Evolutionary conservation across 2,113 vertebrate species (phyloP).

Genomic region (Rhodinocichla rosea): DNA sequence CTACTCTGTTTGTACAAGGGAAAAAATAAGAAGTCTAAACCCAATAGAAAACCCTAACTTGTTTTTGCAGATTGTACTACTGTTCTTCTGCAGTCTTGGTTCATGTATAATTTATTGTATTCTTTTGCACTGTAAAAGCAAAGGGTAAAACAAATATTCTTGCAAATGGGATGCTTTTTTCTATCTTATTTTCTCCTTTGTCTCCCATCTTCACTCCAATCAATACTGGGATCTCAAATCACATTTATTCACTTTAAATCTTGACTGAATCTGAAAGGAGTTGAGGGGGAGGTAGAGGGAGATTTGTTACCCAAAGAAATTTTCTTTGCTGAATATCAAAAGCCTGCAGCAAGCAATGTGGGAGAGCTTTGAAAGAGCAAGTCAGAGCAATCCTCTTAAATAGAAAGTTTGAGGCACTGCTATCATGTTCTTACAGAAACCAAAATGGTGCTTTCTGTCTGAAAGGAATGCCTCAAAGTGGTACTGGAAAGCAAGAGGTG

Average conservation of each 20-base stretch:
- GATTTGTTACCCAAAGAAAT: not conserved
- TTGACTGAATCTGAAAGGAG: not conserved
- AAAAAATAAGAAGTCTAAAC: not conserved
- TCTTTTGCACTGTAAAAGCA: not conserved
- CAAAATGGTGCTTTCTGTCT: not conserved
- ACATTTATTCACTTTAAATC: not conserved
- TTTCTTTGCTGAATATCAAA: not conserved
- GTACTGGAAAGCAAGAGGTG: not conserved
- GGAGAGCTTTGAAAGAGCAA: not conserved
- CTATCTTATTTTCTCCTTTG: not conserved
- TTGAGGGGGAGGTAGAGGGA: not conserved
- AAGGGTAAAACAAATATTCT: not conserved
- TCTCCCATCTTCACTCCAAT: not conserved
- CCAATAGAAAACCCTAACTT: not conserved
- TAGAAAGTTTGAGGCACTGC: not conserved
- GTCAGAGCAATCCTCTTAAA: not conserved
- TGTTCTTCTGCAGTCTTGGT: not conserved
- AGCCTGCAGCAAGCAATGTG: not conserved
- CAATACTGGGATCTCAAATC: not conserved
- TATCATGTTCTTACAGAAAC: not conserved
- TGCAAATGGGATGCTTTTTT: not conserved
- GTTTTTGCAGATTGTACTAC: not conserved
- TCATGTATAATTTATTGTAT: not conserved
- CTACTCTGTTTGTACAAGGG: not conserved
- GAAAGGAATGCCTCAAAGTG: not conserved